phyloP scores from a whole-genome alignment of 1,140 invertebrate genomes.

The Pogonus chalceus region DNA sequence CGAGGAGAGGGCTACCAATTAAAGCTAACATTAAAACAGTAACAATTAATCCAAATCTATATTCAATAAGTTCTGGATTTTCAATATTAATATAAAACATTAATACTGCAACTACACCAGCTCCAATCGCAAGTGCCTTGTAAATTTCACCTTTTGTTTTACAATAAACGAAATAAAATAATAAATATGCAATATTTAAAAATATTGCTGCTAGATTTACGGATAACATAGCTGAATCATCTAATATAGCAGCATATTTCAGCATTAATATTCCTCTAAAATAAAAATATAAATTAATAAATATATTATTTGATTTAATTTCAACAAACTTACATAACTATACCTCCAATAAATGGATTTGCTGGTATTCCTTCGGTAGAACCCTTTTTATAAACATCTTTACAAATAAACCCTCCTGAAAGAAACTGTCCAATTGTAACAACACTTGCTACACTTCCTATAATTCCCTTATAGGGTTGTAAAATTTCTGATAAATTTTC shows the following conservation, averaged over 20 bases:
- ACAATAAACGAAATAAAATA: constrained; percentile 54
- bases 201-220: constrained; percentile 61
- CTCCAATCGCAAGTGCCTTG: constrained; percentile 37
- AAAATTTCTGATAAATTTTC: constrained; percentile 33
- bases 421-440: constrained; percentile 51
- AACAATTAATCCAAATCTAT: constrained; percentile 56
- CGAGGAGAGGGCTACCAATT: constrained; percentile 58
- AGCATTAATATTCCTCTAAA: constrained; percentile 59
- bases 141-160: constrained; percentile 42
- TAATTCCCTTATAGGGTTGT: constrained; percentile 40
- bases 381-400: constrained; percentile 53
- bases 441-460: constrained; percentile 41
- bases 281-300: constrained; percentile 14
- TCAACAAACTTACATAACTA: constrained; percentile 54
- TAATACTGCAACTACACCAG: constrained; percentile 43
- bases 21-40: constrained; percentile 56
- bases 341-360: constrained; percentile 60
- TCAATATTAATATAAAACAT: constrained; percentile 54
- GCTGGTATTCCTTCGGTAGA: constrained; percentile 47
- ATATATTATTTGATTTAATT: background rate
- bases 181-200: constrained; percentile 53
- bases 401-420: constrained; percentile 51
- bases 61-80: constrained; percentile 50
- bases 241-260: constrained; percentile 55
- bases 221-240: constrained; percentile 59